These are phyloP conservation scores for Rhabdornis inornatus DNA, from an alignment of 2,113 vertebrate species.

Conservation along the genomic window DNA sequence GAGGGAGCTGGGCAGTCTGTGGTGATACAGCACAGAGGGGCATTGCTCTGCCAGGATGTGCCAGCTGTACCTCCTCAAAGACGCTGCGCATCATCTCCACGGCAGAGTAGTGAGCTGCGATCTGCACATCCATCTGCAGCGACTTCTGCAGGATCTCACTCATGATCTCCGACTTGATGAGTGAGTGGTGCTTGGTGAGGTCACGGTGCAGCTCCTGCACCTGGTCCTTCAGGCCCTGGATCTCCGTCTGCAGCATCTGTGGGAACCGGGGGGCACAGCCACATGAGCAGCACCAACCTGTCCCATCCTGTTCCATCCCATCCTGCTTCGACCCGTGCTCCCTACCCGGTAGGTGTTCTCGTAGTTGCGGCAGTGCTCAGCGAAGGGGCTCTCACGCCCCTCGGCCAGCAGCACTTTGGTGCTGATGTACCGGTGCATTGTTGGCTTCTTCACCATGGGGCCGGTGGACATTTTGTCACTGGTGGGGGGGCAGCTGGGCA, in stretches of 20 bases:
- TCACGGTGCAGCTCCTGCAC: conserved; percentile 92
- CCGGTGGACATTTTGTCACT: conserved; percentile 76
- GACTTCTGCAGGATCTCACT: conserved; percentile 84
- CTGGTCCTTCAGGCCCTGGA: conserved; percentile 90
- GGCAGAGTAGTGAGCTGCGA: conserved; percentile 76
- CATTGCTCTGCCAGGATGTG: accelerated
- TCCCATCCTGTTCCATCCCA: accelerated
- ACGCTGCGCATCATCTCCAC: conserved; percentile 83
- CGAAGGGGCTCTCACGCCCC: conserved; percentile 82
- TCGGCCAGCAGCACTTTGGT: conserved; percentile 90
- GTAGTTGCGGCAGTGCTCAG: conserved; percentile 85
- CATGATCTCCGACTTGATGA: conserved; percentile 89
- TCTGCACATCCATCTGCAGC: conserved; percentile 84
- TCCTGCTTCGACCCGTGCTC: accelerated
- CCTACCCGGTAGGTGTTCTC: conserved; percentile 87
- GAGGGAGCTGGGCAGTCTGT: accelerated
- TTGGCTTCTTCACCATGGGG: conserved; percentile 77
- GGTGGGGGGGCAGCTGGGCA: conserved; percentile 70
- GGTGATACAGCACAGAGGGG: accelerated
- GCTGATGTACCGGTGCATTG: conserved; percentile 85
- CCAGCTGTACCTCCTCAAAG: conserved; percentile 84
- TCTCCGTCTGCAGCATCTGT: conserved; percentile 83
- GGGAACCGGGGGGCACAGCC: accelerated
- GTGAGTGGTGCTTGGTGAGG: conserved; percentile 92
- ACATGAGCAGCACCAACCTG: accelerated